Percentiles rank a stretch among this genome's conserved stretches.
Conservation (phyloP, 2,888 invertebrate genomes). For the Lingula anatina region DNA sequence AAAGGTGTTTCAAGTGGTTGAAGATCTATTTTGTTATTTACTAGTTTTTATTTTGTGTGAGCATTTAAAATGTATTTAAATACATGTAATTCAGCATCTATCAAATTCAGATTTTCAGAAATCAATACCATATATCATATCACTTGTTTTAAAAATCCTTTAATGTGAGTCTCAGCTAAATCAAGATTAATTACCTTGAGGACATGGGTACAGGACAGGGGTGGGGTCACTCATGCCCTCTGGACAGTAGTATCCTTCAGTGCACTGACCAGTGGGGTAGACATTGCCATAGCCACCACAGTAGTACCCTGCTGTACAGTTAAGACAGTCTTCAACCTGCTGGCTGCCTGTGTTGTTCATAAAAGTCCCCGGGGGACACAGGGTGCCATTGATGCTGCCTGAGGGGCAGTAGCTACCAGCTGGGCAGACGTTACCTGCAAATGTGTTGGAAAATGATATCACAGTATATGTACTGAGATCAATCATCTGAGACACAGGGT, state of each 20-base stretch:
- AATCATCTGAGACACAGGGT: no score
- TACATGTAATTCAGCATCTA: no score
- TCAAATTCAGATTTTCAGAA: no score
- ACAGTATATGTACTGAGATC: no score
- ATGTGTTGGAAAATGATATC: no score
- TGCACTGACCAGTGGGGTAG: conserved; percentile 27
- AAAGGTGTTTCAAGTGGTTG: no score
- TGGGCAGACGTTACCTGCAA: conserved; percentile 31
- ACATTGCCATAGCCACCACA: conserved; percentile 42
- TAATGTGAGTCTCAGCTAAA: no score
- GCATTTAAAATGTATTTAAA: no score
- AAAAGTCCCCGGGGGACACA: conserved; percentile 44
- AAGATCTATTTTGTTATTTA: no score
- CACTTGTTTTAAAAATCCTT: no score
- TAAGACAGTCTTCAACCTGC: conserved; percentile 27
- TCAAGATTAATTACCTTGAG: conserved; percentile 36
- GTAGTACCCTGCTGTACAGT: conserved; percentile 36
- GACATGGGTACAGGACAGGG: conserved; percentile 35
- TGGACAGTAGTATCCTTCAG: conserved; percentile 41
- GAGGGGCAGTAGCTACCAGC: conserved; percentile 30
- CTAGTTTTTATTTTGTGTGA: no score
- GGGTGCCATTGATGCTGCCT: conserved; percentile 29
- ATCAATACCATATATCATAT: no score
- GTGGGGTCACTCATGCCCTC: conserved; percentile 29
- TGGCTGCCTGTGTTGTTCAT: conserved; percentile 33